Percentiles rank a stretch among this genome's conserved stretches.
Conservation (phyloP, 2,888 invertebrate genomes). For the Torymus auratus region DNA sequence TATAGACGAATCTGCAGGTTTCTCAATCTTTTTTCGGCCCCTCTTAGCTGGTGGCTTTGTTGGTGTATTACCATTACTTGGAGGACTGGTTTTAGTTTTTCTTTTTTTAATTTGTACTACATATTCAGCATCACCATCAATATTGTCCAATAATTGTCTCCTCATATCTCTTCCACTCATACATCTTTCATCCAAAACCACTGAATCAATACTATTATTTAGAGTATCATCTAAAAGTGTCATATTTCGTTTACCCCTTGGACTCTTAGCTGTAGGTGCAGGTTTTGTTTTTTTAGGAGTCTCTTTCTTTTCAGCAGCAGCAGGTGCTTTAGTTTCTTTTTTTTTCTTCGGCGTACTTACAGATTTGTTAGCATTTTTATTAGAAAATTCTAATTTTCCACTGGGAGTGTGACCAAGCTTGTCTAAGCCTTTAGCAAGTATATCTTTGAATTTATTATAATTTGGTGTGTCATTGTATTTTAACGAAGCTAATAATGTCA, state of each 20-base stretch:
- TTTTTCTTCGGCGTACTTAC: slow-evolving; percentile 57
- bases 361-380: slow-evolving; percentile 45
- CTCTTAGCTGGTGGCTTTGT: slow-evolving; percentile 51
- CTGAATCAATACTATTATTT: slow-evolving; percentile 68
- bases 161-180: slow-evolving; percentile 65
- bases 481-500: slow-evolving; percentile 83
- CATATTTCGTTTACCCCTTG: slow-evolving; percentile 49
- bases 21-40: slow-evolving; percentile 58
- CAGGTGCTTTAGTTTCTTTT: slow-evolving; percentile 47
- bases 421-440: slow-evolving; percentile 83
- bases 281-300: slow-evolving; percentile 38
- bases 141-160: slow-evolving; percentile 64
- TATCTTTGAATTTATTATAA: slow-evolving; percentile 83
- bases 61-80: slow-evolving; percentile 29
- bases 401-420: slow-evolving; percentile 79
- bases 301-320: slow-evolving; percentile 16
- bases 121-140: slow-evolving; percentile 71
- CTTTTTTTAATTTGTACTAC: slow-evolving; percentile 71
- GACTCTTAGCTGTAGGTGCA: slow-evolving; percentile 54
- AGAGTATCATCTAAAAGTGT: slow-evolving; percentile 53
- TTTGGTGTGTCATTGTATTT: slow-evolving; percentile 86
- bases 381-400: slow-evolving; percentile 80
- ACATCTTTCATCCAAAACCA: slow-evolving; percentile 69
- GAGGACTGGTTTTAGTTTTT: slow-evolving; percentile 54
- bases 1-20: slow-evolving; percentile 52